These are phyloP conservation scores for Otus scops DNA, from an alignment of 2,797 vertebrate species.

Conservation along the genomic window DNA sequence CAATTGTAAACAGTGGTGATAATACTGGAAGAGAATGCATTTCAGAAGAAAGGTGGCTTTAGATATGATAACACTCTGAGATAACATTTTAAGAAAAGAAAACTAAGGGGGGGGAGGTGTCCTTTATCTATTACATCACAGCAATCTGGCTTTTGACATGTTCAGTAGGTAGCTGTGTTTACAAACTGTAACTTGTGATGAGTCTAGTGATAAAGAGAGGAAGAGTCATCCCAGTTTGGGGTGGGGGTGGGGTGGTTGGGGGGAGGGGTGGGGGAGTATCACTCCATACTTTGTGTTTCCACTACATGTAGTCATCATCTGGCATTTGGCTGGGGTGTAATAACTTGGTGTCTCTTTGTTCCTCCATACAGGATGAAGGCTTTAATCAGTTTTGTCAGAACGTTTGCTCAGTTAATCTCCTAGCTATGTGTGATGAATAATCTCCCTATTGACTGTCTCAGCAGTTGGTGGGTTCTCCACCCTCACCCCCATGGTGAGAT, in stretches of 20 bases:
- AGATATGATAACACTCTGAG: not conserved
- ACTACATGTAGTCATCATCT: conserved; percentile 53
- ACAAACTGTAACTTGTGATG: not conserved
- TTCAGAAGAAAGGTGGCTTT: conserved; percentile 11
- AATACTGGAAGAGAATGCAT: conserved; percentile 34
- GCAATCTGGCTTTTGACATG: conserved; percentile 27
- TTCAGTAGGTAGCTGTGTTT: conserved; percentile 32
- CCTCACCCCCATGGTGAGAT: conserved; percentile 74
- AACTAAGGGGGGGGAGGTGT: not conserved
- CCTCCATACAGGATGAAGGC: conserved; percentile 66
- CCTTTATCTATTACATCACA: not conserved
- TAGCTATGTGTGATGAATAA: conserved; percentile 77
- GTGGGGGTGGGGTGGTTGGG: no score
- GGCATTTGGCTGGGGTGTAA: conserved; percentile 56
- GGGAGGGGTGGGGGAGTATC: not conserved
- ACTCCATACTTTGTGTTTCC: not conserved
- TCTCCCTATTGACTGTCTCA: conserved; percentile 78
- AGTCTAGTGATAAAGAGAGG: not conserved
- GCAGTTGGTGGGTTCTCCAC: conserved; percentile 74
- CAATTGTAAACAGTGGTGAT: conserved; percentile 32
- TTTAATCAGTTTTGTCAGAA: conserved; percentile 78
- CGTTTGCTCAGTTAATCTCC: conserved; percentile 80
- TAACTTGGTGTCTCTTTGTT: conserved; percentile 73
- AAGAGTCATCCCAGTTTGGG: not conserved
- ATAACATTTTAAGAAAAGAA: conserved; percentile 31